Evolutionary conservation across 1,140 invertebrate species (phyloP).

Genomic region (Drosophila pallidifrons): DNA sequence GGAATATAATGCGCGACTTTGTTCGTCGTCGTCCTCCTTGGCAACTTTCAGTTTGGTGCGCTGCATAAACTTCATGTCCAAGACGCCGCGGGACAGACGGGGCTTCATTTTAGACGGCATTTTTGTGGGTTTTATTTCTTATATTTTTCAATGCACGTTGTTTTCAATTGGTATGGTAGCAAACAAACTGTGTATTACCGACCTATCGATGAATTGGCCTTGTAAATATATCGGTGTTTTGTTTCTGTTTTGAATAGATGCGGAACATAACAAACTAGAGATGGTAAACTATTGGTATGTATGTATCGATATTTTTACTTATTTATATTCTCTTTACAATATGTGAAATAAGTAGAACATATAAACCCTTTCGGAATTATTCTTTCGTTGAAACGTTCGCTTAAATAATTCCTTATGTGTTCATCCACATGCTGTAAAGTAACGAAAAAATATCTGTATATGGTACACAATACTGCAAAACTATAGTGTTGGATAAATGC

Average conservation of each 20-base stretch:
- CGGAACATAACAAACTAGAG: too few relatives aligned
- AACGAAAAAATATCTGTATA: background rate
- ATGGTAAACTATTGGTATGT: too few relatives aligned
- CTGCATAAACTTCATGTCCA: constrained; percentile 96
- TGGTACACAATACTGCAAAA: background rate
- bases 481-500: constrained; percentile 27
- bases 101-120: constrained; percentile 80
- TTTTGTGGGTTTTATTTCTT: constrained; percentile 5
- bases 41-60: constrained; percentile 93
- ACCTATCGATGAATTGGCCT: too few relatives aligned
- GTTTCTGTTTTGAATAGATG: too few relatives aligned
- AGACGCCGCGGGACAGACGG: constrained; percentile 88
- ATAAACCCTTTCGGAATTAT: too few relatives aligned
- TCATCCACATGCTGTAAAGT: background rate
- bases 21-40: constrained; percentile 90
- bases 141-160: constrained; percentile 52
- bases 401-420: too few relatives aligned
- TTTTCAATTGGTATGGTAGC: constrained; percentile 31
- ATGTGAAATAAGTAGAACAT: too few relatives aligned
- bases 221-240: too few relatives aligned
- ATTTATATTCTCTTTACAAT: too few relatives aligned
- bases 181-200: constrained; percentile 48
- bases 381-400: too few relatives aligned
- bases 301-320: too few relatives aligned
- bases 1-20: constrained; percentile 87